Percentiles rank a stretch among this genome's conserved stretches.
Conservation (phyloP, 2,113 vertebrate species). For the Oplegnathus fasciatus region DNA sequence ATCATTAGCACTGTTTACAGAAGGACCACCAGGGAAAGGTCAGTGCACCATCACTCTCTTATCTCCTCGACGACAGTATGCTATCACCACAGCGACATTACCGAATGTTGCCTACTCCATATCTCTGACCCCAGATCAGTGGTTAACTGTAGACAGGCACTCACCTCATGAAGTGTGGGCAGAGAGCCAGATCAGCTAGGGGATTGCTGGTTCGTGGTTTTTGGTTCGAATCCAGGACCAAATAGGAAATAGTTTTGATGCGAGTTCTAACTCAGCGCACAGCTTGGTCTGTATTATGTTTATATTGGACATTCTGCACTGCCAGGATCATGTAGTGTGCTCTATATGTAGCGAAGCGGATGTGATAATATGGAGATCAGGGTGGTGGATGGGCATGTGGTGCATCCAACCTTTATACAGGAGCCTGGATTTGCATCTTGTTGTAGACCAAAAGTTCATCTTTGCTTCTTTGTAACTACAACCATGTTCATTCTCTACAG, state of each 20-base stretch:
- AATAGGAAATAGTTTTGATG: background rate
- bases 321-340: background rate
- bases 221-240: constrained; percentile 4
- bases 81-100: constrained; percentile 34
- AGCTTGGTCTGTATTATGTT: background rate
- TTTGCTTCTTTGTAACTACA: background rate
- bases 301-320: background rate
- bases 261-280: background rate
- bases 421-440: background rate
- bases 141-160: constrained; percentile 50
- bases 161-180: constrained; percentile 56
- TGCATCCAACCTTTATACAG: background rate
- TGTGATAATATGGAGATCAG: background rate
- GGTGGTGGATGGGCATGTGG: background rate
- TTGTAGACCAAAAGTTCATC: background rate
- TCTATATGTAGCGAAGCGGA: background rate
- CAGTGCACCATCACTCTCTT: constrained; percentile 67
- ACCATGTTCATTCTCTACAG: background rate
- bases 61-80: constrained; percentile 47
- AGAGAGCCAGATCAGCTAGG: background rate
- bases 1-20: constrained; percentile 82
- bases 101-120: constrained; percentile 31
- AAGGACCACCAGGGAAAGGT: constrained; percentile 75
- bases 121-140: constrained; percentile 37
- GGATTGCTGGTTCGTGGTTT: background rate